Percentiles rank a stretch among this genome's conserved stretches.
phyloP scores from a whole-genome alignment of 2,888 invertebrate genomes.

The Drosophila greeni region DNA sequence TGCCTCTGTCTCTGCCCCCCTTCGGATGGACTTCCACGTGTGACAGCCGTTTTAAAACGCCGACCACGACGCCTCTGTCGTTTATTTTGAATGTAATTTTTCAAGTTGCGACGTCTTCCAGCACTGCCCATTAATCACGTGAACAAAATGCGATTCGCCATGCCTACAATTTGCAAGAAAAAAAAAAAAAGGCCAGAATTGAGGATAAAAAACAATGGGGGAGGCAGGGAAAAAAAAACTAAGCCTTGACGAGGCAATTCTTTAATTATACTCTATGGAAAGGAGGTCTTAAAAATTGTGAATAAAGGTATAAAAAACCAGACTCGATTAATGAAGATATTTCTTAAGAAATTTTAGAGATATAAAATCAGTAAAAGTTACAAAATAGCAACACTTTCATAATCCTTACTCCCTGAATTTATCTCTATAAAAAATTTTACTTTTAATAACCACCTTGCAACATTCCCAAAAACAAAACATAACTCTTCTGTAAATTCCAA shows the following conservation, averaged over 20 bases:
- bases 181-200: slow-evolving; percentile 19
- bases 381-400: background rate
- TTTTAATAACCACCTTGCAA: background rate
- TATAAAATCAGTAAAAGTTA: too few relatives aligned
- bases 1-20: background rate
- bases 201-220: slow-evolving; percentile 35
- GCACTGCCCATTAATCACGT: slow-evolving; percentile 67
- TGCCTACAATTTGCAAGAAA: slow-evolving; percentile 28
- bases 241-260: slow-evolving; percentile 38
- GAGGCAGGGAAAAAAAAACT: slow-evolving; percentile 34
- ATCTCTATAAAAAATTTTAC: background rate
- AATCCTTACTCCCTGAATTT: background rate
- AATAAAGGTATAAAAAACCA: background rate
- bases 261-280: slow-evolving; percentile 52
- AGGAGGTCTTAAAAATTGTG: background rate
- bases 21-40: slow-evolving; percentile 46
- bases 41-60: slow-evolving; percentile 66
- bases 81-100: slow-evolving; percentile 70
- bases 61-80: slow-evolving; percentile 55
- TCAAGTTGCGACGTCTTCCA: slow-evolving; percentile 73
- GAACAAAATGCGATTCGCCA: slow-evolving; percentile 64
- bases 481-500: background rate
- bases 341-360: fast-evolving
- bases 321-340: background rate
- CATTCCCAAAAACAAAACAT: background rate